A percentile compares a stretch with the other conserved stretches of the same genome.
Conservation (phyloP, 2,113 vertebrate species). For the Gila orcuttii region DNA sequence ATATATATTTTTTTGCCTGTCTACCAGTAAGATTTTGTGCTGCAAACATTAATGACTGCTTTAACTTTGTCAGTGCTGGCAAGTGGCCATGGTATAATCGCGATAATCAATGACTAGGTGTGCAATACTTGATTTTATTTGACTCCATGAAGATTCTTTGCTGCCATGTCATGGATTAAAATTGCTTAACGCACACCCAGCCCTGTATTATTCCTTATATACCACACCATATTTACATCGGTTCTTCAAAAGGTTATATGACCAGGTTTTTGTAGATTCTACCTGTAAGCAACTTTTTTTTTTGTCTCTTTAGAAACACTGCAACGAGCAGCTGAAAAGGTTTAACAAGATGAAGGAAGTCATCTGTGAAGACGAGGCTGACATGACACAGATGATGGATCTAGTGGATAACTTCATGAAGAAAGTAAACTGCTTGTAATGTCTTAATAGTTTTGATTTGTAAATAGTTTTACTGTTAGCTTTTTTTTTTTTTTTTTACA, state of each 20-base stretch:
- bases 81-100: too few species aligned
- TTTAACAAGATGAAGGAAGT: conserved; percentile 67
- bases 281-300: background rate
- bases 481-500: background rate
- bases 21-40: too few species aligned
- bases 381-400: conserved; percentile 63
- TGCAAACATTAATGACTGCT: too few species aligned
- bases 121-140: too few species aligned
- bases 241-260: too few species aligned
- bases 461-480: conserved; percentile 43
- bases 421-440: conserved; percentile 52
- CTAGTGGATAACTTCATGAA: conserved; percentile 60
- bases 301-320: conserved; percentile 65
- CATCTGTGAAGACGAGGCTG: conserved; percentile 66
- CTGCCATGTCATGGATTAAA: too few species aligned
- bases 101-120: too few species aligned
- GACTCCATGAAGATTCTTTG: too few species aligned
- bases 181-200: too few species aligned
- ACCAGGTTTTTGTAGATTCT: background rate
- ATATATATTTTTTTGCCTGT: too few species aligned
- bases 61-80: too few species aligned
- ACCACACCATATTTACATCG: background rate
- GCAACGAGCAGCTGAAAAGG: conserved; percentile 66
- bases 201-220: background rate
- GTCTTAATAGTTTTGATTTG: background rate